phyloP scores from a whole-genome alignment of 2,797 vertebrate species.

The Masticophis lateralis region DNA sequence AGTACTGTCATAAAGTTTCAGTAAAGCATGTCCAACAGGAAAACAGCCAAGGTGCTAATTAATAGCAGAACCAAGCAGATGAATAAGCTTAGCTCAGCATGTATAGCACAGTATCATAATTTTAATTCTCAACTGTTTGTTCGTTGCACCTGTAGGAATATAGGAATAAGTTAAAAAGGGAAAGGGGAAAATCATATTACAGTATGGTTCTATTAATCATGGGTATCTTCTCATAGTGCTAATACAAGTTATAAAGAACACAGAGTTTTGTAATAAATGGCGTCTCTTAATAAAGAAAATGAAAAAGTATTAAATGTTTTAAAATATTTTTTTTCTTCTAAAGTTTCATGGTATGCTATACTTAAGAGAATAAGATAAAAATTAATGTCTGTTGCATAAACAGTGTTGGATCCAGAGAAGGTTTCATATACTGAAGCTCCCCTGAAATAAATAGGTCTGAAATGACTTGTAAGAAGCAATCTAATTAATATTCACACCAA shows the following conservation, averaged over 20 bases:
- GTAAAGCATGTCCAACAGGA: neutral
- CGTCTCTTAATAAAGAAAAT: neutral
- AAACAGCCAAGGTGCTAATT: neutral
- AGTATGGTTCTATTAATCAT: slow-evolving; percentile 4
- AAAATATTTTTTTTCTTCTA: neutral
- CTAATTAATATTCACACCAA: neutral
- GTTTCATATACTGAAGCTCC: neutral
- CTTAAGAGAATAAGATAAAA: neutral
- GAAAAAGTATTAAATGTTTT: neutral
- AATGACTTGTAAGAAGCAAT: neutral
- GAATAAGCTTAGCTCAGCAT: neutral
- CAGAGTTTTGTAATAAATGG: neutral
- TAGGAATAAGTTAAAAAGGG: neutral
- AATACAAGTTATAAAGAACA: neutral
- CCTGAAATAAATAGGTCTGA: neutral
- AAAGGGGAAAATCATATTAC: neutral
- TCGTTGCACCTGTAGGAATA: neutral
- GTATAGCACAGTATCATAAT: neutral
- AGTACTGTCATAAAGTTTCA: neutral
- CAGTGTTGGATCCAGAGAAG: too few species aligned
- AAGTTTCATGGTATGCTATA: neutral
- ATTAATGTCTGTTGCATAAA: neutral
- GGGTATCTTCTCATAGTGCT: neutral
- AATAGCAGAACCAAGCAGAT: neutral
- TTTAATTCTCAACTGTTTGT: neutral